Percentiles rank a stretch among this genome's conserved stretches.
Evolutionary conservation across 2,888 invertebrate species (phyloP).

Genomic region (Cephus rjabovi): DNA sequence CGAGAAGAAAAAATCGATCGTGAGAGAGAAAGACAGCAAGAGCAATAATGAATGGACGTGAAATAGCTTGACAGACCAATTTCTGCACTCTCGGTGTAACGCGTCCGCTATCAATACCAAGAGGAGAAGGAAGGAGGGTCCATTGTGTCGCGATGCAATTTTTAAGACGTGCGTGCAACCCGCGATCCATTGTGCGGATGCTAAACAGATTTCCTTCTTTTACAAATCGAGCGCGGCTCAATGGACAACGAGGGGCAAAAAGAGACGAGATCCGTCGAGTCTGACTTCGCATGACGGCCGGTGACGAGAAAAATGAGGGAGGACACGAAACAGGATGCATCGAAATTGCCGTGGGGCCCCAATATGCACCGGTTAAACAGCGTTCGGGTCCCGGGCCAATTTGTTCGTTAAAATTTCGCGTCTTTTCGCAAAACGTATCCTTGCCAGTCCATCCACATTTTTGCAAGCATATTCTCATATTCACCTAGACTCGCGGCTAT

Average conservation of each 20-base stretch:
- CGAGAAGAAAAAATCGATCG: background rate
- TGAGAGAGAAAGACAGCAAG: slow-evolving; percentile 1
- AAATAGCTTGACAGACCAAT: background rate
- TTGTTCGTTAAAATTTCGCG: background rate
- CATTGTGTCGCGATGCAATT: slow-evolving; percentile 9
- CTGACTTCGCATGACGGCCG: slow-evolving; percentile 9
- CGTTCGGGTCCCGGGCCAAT: background rate
- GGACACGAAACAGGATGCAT: slow-evolving; percentile 5
- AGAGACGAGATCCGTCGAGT: slow-evolving; percentile 7
- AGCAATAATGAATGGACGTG: slow-evolving; percentile 8
- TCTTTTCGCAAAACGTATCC: slow-evolving; percentile 1
- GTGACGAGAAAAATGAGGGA: background rate
- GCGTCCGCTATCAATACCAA: background rate
- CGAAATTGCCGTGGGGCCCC: background rate
- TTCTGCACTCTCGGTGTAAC: background rate
- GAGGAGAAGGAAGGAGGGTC: background rate
- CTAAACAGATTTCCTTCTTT: slow-evolving; percentile 47
- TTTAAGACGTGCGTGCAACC: slow-evolving; percentile 4
- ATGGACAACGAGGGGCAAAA: slow-evolving; percentile 18
- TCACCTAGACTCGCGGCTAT: background rate
- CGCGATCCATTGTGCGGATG: slow-evolving; percentile 11
- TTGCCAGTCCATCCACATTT: background rate
- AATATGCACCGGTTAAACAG: background rate
- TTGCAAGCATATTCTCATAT: background rate
- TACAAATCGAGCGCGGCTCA: background rate